phyloP scores from a whole-genome alignment of 2,113 vertebrate species.

The Saiga tatarica region DNA sequence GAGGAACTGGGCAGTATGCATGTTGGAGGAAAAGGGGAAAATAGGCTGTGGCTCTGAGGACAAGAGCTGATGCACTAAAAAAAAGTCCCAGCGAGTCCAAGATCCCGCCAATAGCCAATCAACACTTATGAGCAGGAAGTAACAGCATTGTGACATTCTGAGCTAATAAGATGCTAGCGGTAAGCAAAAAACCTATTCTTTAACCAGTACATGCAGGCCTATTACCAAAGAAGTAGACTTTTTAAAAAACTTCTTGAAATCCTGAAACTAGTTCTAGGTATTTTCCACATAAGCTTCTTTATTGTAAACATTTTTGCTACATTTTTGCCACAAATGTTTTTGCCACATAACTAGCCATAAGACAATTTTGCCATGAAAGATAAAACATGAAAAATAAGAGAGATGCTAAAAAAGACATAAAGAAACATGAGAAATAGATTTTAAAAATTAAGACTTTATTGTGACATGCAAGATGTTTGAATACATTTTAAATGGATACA shows the following conservation, averaged over 20 bases:
- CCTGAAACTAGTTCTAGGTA: neutral
- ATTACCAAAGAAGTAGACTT: neutral
- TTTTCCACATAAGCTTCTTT: neutral
- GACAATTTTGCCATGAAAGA: neutral
- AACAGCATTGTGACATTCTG: neutral
- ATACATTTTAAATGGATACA: neutral
- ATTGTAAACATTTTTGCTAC: neutral
- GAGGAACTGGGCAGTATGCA: neutral
- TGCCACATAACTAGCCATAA: neutral
- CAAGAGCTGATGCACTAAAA: neutral
- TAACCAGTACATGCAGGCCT: neutral
- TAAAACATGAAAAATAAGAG: neutral
- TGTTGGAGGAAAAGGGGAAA: neutral
- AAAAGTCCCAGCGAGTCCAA: neutral
- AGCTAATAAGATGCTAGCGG: neutral
- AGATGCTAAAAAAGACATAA: neutral
- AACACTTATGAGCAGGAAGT: neutral
- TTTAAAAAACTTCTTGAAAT: neutral
- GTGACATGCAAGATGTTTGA: neutral
- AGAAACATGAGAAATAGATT: neutral
- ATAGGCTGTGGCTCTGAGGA: neutral
- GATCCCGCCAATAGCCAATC: neutral
- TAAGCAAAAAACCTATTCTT: conserved; percentile 13
- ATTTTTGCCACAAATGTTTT: neutral
- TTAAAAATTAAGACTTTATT: neutral